A percentile compares a stretch with the other conserved stretches of the same genome.
phyloP scores from a whole-genome alignment of 2,113 vertebrate genomes.

The Oryzias woworae region DNA sequence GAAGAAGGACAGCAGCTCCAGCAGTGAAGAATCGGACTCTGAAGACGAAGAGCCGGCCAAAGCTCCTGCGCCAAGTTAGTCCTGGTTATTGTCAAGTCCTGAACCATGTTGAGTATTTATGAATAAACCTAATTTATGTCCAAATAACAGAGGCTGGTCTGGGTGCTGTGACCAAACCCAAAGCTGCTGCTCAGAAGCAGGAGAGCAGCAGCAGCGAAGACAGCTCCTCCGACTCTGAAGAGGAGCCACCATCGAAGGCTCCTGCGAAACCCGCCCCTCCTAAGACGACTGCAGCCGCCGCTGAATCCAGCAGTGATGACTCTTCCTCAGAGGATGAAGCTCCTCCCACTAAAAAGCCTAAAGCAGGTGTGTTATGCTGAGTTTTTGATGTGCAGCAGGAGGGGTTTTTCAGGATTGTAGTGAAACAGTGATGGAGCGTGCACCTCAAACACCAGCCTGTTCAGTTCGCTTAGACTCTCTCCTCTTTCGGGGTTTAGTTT shows the following conservation, averaged over 20 bases:
- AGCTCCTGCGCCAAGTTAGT: conserved; percentile 63
- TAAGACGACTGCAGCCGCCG: conserved; percentile 42
- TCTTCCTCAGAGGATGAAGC: conserved; percentile 77
- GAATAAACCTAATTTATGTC: background rate
- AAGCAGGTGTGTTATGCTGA: conserved; percentile 63
- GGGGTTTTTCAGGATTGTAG: too few species aligned
- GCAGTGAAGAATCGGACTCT: conserved; percentile 81
- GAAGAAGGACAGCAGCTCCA: conserved; percentile 80
- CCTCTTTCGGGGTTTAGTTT: too few species aligned
- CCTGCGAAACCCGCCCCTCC: conserved; percentile 55
- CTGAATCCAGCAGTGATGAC: conserved; percentile 75
- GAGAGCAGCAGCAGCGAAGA: conserved; percentile 77
- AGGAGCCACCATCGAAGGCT: conserved; percentile 69
- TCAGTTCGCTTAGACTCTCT: too few species aligned
- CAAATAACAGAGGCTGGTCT: conserved; percentile 57
- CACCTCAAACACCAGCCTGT: too few species aligned
- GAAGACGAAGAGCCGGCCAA: conserved; percentile 70
- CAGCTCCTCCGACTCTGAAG: conserved; percentile 78
- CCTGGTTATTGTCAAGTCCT: background rate
- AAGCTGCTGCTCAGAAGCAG: conserved; percentile 64
- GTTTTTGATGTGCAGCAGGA: too few species aligned
- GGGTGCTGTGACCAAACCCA: conserved; percentile 35
- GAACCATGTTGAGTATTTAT: background rate
- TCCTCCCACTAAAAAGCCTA: conserved; percentile 77
- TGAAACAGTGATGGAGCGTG: too few species aligned